Percentiles rank a stretch among this genome's conserved stretches.
These are phyloP conservation scores for Calyptomena viridis DNA, from an alignment of 2,113 vertebrate genomes.

Conservation along the genomic window DNA sequence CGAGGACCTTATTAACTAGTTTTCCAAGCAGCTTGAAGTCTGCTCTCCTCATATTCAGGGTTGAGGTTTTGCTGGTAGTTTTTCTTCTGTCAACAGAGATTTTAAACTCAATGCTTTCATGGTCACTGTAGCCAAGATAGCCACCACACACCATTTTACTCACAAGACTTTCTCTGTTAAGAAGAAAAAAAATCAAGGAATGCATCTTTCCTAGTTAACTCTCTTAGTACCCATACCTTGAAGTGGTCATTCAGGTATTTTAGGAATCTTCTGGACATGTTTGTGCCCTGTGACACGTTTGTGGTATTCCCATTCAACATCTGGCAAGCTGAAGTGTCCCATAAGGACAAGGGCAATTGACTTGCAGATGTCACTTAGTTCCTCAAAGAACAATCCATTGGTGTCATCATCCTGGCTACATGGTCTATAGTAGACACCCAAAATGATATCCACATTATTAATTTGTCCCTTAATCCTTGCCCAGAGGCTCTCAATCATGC, in stretches of 20 bases:
- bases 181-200: not conserved
- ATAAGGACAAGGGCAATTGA: not conserved
- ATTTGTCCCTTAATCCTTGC: not conserved
- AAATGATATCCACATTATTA: not conserved
- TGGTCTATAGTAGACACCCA: not conserved
- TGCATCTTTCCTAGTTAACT: not conserved
- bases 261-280: not conserved
- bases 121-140: not conserved
- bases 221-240: not conserved
- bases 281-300: not conserved
- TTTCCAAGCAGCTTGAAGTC: not conserved
- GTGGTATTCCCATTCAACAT: not conserved
- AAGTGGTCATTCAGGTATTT: not conserved
- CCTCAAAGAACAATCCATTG: not conserved
- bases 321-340: not conserved
- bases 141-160: not conserved
- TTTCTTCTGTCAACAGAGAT: not conserved
- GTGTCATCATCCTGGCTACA: not conserved
- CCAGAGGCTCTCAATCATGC: not conserved
- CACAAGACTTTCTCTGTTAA: not conserved
- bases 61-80: not conserved
- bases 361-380: not conserved
- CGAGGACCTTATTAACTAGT: not conserved
- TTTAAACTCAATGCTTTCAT: not conserved
- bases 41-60: not conserved